phyloP scores from a whole-genome alignment of 2,888 invertebrate species.

The Mesoligia furuncula region DNA sequence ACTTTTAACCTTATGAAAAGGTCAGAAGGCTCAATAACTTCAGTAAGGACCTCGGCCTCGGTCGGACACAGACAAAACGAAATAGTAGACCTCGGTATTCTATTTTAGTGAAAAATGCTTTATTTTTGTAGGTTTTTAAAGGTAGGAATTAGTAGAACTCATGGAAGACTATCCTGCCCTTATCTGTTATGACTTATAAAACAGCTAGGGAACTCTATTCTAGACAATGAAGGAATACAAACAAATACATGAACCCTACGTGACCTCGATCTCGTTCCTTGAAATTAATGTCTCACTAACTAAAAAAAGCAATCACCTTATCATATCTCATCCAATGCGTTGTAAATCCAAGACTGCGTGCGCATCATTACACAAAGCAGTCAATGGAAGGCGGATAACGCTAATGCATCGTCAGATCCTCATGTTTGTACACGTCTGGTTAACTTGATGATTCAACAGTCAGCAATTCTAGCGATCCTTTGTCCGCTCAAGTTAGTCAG shows the following conservation, averaged over 20 bases:
- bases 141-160: not conserved
- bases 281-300: constrained; percentile 38
- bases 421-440: constrained; percentile 60
- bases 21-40: constrained; percentile 17
- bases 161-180: not conserved
- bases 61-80: not conserved
- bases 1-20: constrained; percentile 37
- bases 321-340: constrained; percentile 29
- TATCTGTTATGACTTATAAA: not conserved
- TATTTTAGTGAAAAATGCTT: not conserved
- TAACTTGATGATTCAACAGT: constrained; percentile 66
- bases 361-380: constrained; percentile 37
- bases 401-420: constrained; percentile 49
- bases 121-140: not conserved
- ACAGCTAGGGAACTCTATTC: not conserved
- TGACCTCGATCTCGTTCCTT: constrained; percentile 43
- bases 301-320: constrained; percentile 5
- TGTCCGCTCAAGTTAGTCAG: constrained; percentile 72
- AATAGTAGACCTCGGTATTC: not conserved
- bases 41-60: not conserved
- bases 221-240: constrained; percentile 17
- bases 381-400: constrained; percentile 52
- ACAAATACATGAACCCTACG: constrained; percentile 21
- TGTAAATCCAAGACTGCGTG: not conserved
- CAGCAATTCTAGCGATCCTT: constrained; percentile 68